Base-by-base conservation (phyloP, 2,113 vertebrate species). In the Brachyhypopomus occidentalis region DNA sequence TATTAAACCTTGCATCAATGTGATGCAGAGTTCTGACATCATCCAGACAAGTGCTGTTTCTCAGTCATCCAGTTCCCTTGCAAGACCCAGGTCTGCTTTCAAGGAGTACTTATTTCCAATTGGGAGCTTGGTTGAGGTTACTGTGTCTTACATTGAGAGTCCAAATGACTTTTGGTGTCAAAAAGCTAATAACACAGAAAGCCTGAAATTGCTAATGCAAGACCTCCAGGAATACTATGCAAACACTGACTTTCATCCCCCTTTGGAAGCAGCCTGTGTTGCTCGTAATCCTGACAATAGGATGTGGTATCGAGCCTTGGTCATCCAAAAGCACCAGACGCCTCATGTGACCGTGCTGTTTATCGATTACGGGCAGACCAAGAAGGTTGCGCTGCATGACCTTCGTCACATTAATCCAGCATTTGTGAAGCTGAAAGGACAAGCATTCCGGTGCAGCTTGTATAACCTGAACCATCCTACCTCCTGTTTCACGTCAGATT, bases 121-220 rank as follows among this genome's bases (percentile, higher is more conserved):
- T 20, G 97, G 97, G 84, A 96, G 91, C 84, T 92, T 95, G 5
- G 86, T 97, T 27, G 91, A 96, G 75, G 95, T 98, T 34, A 80
- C 27, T 8, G 95, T 99, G 70, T 96, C 95, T 0, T 91, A 86
- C 67, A 83, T 94, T 34, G 89, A 95, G 86, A 96, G 86, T 83
- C 96, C 97, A 79, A 91, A 95, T 83, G 86, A 92, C 82, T 99
- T 99, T 87, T 99, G 97, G 95, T 99, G 97, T 78, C 97, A 96
- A n/a, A 86, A 95, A 79, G 89, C 88, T 34, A 89, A 84, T 82
- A 94, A 91, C 41, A 64, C 77, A 2, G 78, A 78, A 3, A 87
- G 86, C 3, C 89, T 99, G 70, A 88, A 90, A 74, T 71, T 85
- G 2, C 87, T 98, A 7, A 97, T 97, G 96, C 81, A 88, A 77